Conservation (phyloP, 2,113 vertebrate species). For the Cebus imitator region DNA sequence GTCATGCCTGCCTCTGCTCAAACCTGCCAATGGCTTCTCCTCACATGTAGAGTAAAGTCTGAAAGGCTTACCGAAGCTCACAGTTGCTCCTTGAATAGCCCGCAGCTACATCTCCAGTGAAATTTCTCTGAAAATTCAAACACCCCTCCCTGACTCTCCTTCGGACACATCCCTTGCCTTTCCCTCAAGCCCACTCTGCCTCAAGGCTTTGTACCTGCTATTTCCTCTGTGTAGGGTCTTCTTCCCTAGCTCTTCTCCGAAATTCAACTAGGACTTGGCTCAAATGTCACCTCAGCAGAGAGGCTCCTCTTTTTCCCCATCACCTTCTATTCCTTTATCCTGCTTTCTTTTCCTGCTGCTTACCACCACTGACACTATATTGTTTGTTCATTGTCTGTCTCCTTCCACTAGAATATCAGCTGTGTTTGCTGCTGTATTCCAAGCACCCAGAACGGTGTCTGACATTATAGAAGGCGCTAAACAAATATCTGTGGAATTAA, state of each 20-base stretch:
- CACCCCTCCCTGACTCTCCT: background rate
- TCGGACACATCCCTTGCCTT: background rate
- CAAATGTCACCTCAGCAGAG: background rate
- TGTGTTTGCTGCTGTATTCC: background rate
- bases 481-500: background rate
- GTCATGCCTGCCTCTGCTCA: background rate
- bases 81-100: rapidly evolving
- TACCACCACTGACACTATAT: background rate
- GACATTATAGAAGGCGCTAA: background rate
- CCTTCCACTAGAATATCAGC: background rate
- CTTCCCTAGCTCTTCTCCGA: background rate
- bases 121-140: background rate
- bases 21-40: background rate
- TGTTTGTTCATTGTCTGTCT: constrained; percentile 30
- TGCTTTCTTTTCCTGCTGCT: background rate
- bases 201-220: background rate
- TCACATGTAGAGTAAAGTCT: background rate
- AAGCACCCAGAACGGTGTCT: background rate
- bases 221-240: background rate
- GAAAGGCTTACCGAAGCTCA: background rate
- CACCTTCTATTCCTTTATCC: background rate
- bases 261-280: background rate
- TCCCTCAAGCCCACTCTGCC: background rate
- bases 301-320: background rate
- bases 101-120: rapidly evolving